A percentile compares a stretch with the other conserved stretches of the same genome.
Conservation (phyloP, 2,888 invertebrate genomes). For the Harmothoe impar region DNA sequence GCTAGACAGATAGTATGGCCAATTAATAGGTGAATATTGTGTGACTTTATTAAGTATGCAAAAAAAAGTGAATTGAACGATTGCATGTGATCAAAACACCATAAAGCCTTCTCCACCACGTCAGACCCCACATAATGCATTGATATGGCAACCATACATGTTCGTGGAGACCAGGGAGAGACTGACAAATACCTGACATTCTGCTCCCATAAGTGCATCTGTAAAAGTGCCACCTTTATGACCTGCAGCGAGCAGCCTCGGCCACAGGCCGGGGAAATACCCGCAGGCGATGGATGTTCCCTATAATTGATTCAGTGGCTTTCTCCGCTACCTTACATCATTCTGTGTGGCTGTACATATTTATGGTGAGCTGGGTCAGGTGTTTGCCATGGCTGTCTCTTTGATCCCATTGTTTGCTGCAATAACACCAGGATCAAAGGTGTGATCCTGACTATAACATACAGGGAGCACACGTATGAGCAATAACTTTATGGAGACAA, state of each 20-base stretch:
- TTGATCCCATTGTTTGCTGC: constrained; percentile 10
- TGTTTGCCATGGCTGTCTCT: background rate
- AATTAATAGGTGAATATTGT: no score
- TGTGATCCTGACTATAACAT: background rate
- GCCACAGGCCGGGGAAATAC: background rate
- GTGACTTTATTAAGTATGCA: no score
- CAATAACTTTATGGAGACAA: no score
- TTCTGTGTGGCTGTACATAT: background rate
- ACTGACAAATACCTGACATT: constrained; percentile 4
- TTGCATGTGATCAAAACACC: no score
- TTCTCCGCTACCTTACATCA: constrained; percentile 33
- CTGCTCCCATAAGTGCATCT: background rate
- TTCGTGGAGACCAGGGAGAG: no score
- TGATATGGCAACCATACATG: no score
- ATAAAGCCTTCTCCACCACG: no score
- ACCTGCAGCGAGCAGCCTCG: no score
- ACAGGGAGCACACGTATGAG: background rate
- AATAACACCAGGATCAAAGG: background rate
- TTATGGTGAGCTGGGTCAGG: background rate
- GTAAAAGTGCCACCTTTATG: no score
- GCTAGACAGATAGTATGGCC: no score
- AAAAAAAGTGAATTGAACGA: no score
- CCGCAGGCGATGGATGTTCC: background rate
- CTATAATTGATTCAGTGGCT: constrained; percentile 21
- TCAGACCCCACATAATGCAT: no score